A percentile compares a stretch with the other conserved stretches of the same genome.
phyloP scores from a whole-genome alignment of 2,888 invertebrate genomes.

The Oligia strigilis region DNA sequence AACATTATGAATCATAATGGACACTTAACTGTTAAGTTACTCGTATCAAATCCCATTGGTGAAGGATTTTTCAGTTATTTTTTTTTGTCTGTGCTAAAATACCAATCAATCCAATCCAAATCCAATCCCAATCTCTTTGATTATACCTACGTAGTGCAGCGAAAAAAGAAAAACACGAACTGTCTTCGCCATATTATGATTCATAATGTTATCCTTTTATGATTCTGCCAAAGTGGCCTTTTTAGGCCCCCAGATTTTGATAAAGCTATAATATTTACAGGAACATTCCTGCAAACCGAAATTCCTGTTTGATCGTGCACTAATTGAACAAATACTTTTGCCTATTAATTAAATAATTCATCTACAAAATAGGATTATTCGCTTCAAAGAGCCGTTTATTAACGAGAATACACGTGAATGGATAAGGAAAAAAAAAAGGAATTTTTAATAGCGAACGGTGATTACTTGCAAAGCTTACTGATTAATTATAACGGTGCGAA shows the following conservation, averaged over 20 bases:
- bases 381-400: background rate
- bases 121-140: too few relatives aligned
- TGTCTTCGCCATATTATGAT: too few relatives aligned
- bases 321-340: background rate
- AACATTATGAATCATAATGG: too few relatives aligned
- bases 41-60: too few relatives aligned
- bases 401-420: background rate
- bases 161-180: too few relatives aligned
- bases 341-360: background rate
- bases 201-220: too few relatives aligned
- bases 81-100: too few relatives aligned
- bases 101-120: too few relatives aligned
- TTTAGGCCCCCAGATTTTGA: background rate
- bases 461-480: background rate
- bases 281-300: background rate
- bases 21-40: too few relatives aligned
- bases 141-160: too few relatives aligned
- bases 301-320: background rate
- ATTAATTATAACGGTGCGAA: background rate
- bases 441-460: background rate
- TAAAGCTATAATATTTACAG: background rate
- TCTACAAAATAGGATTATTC: background rate
- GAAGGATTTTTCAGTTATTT: too few relatives aligned
- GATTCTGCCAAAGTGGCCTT: too few relatives aligned
- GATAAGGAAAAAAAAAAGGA: background rate